Evolutionary conservation across 2,888 invertebrate genomes (phyloP).

Genomic region (Pterostichus niger): DNA sequence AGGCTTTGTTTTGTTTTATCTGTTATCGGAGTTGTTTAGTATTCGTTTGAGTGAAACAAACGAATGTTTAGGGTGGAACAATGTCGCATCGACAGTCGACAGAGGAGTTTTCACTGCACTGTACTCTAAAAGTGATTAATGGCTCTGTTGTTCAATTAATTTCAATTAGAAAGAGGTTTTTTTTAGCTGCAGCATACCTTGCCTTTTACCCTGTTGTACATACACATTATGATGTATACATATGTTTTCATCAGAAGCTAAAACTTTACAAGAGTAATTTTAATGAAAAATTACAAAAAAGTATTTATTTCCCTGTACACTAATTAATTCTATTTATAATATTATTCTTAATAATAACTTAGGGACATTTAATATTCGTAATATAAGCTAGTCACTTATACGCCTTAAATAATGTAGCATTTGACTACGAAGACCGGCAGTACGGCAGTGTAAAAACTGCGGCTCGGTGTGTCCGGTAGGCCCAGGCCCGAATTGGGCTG

Average conservation of each 20-base stretch:
- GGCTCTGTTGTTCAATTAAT: constrained; percentile 45
- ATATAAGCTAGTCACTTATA: too few species aligned
- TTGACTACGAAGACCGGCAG: too few species aligned
- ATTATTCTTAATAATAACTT: too few species aligned
- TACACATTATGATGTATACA: constrained; percentile 2
- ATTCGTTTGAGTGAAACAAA: constrained; percentile 53
- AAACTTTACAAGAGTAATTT: too few species aligned
- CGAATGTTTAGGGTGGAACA: constrained; percentile 33
- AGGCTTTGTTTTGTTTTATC: constrained; percentile 14
- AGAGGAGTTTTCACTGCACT: constrained; percentile 18
- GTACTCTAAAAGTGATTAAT: constrained; percentile 42
- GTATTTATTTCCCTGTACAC: too few species aligned
- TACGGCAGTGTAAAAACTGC: too few species aligned
- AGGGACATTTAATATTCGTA: too few species aligned
- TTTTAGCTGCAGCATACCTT: not conserved
- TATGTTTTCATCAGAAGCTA: not conserved
- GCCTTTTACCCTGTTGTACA: constrained; percentile 14
- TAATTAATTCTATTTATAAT: too few species aligned
- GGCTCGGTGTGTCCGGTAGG: too few species aligned
- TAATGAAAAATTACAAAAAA: not conserved
- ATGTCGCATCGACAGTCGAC: constrained; percentile 24
- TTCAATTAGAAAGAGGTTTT: constrained; percentile 51
- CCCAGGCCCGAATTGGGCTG: too few species aligned
- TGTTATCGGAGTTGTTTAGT: constrained; percentile 22
- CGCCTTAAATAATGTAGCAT: too few species aligned